Evolutionary conservation across 2,888 invertebrate genomes (phyloP), one percentile per base, ranked within the genome.

Genomic region (Invenusta paracnida): DNA sequence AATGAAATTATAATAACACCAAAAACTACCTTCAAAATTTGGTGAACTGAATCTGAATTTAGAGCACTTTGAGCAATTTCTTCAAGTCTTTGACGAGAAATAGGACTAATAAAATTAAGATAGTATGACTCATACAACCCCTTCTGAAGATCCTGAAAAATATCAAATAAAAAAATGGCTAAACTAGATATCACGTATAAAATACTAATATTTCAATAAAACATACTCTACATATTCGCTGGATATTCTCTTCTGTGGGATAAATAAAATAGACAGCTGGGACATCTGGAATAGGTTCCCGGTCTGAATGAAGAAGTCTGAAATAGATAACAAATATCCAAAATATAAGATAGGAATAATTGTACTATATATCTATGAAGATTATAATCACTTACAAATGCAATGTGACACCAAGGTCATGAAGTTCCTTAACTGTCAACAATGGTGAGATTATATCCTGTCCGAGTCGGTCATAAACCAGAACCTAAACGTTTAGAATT

Each of bases 371-470:
- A 30, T 30, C 0, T 30, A 82, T 48, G 1, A 29, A 0, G n/a
- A 17, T 31, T 31, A 30, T 27, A 79, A n/a, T n/a, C n/a, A 88
- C 90, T 88, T 93, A 97, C 96, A 99, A 94, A 93, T 99, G 98
- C 87, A 99, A 93, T 66, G 99, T 99, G 73, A 99, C 96, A 87
- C 99, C 98, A 90, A 96, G 93, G 91, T 98, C 98, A 89, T 98
- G 92, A 0, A 99, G 93, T 90, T 99, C 98, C 91, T 97, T 97
- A 25, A 99, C 95, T 27, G 97, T 96, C 90, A 99, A 94, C 85
- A 99, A 92, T 0, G 99, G 98, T 17, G 98, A 97, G 89, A 99
- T 97, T 83, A 99, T 97, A 91, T 99, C 98, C 92, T 99, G 98
- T 0, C 98, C 98, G 88, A 95, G 94, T 89, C 96, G 94, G 91